Conservation (phyloP, 2,113 vertebrate species). For the Hippopotamus amphibius region DNA sequence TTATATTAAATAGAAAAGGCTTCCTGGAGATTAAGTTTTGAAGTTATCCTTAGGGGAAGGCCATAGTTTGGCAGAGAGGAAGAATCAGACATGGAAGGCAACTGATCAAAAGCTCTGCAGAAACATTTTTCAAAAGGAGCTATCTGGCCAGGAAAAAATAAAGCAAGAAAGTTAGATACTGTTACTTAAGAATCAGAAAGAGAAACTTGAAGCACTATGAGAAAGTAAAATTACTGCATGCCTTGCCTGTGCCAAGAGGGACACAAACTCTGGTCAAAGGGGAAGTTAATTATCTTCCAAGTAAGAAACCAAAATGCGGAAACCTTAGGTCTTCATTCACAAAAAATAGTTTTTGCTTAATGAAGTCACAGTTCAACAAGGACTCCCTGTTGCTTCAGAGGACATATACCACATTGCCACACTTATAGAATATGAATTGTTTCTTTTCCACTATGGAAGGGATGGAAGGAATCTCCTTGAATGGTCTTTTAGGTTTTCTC, state of each 20-base stretch:
- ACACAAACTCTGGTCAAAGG: constrained; percentile 32
- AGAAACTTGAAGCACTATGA: not conserved
- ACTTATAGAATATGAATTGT: not conserved
- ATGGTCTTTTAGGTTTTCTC: constrained; percentile 25
- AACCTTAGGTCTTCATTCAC: not conserved
- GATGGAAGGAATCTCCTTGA: not conserved
- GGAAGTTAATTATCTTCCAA: not conserved
- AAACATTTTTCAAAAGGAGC: not conserved
- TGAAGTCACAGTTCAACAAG: constrained; percentile 32
- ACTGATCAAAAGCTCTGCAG: not conserved
- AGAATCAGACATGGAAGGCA: not conserved
- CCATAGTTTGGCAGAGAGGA: not conserved
- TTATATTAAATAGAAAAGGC: constrained; percentile 4
- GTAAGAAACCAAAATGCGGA: not conserved
- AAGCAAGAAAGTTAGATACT: not conserved
- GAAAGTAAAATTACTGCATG: not conserved
- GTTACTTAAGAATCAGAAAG: not conserved
- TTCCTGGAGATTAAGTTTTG: not conserved
- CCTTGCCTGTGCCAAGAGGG: not conserved
- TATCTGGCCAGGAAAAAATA: not conserved
- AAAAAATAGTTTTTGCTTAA: constrained; percentile 4
- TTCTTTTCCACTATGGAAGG: not conserved
- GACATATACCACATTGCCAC: not conserved
- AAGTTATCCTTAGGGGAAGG: not conserved
- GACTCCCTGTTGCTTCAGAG: not conserved